Base-by-base conservation (phyloP, 2,797 vertebrate species). In the Hoplostethus atlanticus region DNA sequence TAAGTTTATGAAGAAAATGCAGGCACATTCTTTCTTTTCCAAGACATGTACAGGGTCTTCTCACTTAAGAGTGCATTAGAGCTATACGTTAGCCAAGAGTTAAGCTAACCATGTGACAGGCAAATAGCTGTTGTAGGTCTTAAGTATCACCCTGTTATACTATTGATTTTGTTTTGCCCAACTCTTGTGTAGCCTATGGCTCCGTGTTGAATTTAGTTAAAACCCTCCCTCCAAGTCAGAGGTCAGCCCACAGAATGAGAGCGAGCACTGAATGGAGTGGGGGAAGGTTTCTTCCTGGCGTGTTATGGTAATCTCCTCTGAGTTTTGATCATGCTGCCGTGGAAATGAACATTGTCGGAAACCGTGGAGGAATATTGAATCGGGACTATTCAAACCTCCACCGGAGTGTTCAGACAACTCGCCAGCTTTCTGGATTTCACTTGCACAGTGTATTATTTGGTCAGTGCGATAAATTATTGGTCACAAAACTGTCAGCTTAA, bases 401-500 rank as follows among this genome's bases (percentile, higher is more conserved):
- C 7, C 10, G 38, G 4, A 53, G 2, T 12, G 16, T 50, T 47
- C 16, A 48, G 2, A 70, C 47, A 44, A 13, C 11, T 28, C 3
- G 13, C 25, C 10, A 64, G 31, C 62, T 9, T 15, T 17, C 34
- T 15, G 40, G 64, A 62, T 68, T 73, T 71, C 50, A 31, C 60
- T 57, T 77, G 42, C 64, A 81, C 73, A 81, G 76, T 81, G 68
- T 71, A 77, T 69, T 36, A 52, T 47, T 59, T 53, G 40, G 12
- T 73, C 6, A 52, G 6, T 28, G 34, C 50, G 36, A 61, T 54
- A 15, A 63, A 47, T 57, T 46, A 64, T 78, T 54, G 60, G 31
- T 48, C 61, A 79, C 42, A 28, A 59, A 52, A 56, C 36, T 28
- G 11, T 55, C 66, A 48, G 55, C 68, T 75, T 55, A 15, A 25